Conservation (phyloP, 2,797 vertebrate species). For the Fringilla coelebs region DNA sequence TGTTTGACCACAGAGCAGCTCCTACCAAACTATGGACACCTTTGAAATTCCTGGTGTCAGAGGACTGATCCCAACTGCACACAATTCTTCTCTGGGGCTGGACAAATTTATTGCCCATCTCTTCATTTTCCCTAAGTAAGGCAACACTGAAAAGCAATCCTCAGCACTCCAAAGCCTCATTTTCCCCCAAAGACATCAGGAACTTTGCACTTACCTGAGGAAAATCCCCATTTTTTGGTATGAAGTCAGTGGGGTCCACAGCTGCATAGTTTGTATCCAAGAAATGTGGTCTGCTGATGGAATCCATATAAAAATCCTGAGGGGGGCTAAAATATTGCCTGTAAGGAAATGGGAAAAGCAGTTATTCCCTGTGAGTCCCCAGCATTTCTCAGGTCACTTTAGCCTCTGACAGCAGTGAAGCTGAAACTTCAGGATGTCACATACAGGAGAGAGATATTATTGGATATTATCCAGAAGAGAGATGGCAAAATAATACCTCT, state of each 20-base stretch:
- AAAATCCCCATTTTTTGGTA: constrained; percentile 81
- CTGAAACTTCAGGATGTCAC: not conserved
- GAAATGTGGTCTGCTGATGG: constrained; percentile 65
- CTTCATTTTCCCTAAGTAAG: not conserved
- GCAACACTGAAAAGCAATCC: not conserved
- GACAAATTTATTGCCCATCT: not conserved
- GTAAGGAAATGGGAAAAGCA: constrained; percentile 13
- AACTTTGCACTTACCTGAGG: constrained; percentile 78
- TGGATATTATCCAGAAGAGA: not conserved
- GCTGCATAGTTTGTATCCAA: constrained; percentile 78
- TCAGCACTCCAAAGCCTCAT: not conserved
- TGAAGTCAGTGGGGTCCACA: constrained; percentile 67
- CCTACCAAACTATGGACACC: not conserved
- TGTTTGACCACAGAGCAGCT: not conserved
- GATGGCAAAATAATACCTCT: not conserved
- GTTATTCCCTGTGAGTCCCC: not conserved
- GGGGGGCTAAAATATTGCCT: constrained; percentile 66
- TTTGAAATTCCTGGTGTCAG: not conserved
- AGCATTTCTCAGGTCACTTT: not conserved
- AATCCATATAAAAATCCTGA: constrained; percentile 53
- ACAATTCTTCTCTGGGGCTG: not conserved
- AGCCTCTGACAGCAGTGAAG: not conserved
- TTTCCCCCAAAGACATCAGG: not conserved
- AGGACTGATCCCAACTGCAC: not conserved
- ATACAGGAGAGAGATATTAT: not conserved